phyloP scores from a whole-genome alignment of 1,140 invertebrate species.

The Caerostris darwini region DNA sequence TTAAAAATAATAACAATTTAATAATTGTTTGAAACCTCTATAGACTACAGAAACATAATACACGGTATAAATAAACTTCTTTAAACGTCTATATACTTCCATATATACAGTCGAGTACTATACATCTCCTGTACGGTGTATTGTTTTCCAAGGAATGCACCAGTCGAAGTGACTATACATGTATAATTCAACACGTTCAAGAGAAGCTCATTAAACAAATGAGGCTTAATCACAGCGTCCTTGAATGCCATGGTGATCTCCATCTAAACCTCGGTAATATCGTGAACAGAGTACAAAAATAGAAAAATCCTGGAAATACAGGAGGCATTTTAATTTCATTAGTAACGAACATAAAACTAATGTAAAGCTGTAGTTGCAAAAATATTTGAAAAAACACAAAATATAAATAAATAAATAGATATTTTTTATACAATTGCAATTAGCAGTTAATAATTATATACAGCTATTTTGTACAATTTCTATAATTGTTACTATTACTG shows the following conservation, averaged over 20 bases:
- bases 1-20: slow-evolving; percentile 65
- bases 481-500: too few species aligned
- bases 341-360: too few species aligned
- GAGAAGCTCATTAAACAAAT: slow-evolving; percentile 46
- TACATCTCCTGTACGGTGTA: slow-evolving; percentile 22
- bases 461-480: too few species aligned
- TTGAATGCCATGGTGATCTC: slow-evolving; percentile 14
- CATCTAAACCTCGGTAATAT: slow-evolving; percentile 32
- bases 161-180: neutral
- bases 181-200: slow-evolving; percentile 36
- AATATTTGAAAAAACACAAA: too few species aligned
- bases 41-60: slow-evolving; percentile 65
- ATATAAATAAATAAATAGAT: too few species aligned
- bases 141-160: slow-evolving; percentile 23
- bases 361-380: too few species aligned
- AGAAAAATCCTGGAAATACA: slow-evolving; percentile 50
- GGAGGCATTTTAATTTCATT: neutral
- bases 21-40: slow-evolving; percentile 63
- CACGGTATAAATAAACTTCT: slow-evolving; percentile 54
- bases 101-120: neutral
- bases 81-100: slow-evolving; percentile 18
- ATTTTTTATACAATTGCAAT: too few species aligned
- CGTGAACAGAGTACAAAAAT: slow-evolving; percentile 56
- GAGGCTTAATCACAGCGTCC: slow-evolving; percentile 53
- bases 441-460: too few species aligned